Evolutionary conservation across 2,888 invertebrate genomes (phyloP).

Genomic region (Apotomis turbidana): DNA sequence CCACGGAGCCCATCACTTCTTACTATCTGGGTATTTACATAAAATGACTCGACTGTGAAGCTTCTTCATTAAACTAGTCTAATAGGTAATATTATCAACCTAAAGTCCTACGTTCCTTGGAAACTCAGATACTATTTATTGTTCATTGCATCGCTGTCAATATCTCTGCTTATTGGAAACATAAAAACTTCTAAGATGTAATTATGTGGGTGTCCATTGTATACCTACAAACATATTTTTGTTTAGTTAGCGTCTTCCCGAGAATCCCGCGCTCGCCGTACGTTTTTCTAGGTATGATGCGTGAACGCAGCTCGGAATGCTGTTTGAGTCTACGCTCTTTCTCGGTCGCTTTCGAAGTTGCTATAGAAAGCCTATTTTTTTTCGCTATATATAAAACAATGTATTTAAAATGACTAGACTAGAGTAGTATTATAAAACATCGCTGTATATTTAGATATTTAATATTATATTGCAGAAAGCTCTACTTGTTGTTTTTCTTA

Average conservation of each 20-base stretch:
- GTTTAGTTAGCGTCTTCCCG: constrained; percentile 62
- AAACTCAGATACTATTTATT: constrained; percentile 17
- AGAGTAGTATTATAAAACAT: too few relatives aligned
- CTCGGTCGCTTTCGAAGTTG: constrained; percentile 51
- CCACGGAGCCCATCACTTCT: constrained; percentile 8
- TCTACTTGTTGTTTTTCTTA: too few relatives aligned
- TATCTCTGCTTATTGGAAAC: constrained; percentile 44
- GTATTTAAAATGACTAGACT: not conserved
- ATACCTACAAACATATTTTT: constrained; percentile 58
- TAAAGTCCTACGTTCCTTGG: constrained; percentile 2
- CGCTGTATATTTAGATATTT: too few relatives aligned
- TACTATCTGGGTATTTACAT: constrained; percentile 18
- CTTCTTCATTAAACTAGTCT: constrained; percentile 3
- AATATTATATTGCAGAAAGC: too few relatives aligned
- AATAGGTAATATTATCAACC: constrained; percentile 11
- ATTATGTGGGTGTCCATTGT: constrained; percentile 57
- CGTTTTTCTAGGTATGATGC: constrained; percentile 68
- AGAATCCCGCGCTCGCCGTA: constrained; percentile 63
- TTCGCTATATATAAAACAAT: not conserved
- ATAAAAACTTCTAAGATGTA: constrained; percentile 49
- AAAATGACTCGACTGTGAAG: constrained; percentile 17
- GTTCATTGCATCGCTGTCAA: constrained; percentile 23
- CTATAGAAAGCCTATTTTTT: constrained; percentile 34
- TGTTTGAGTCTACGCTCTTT: constrained; percentile 51
- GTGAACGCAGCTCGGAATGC: constrained; percentile 64